Evolutionary conservation across 2,113 vertebrate species (phyloP), one percentile per base, ranked within the genome.

Genomic region (Pavo muticus): DNA sequence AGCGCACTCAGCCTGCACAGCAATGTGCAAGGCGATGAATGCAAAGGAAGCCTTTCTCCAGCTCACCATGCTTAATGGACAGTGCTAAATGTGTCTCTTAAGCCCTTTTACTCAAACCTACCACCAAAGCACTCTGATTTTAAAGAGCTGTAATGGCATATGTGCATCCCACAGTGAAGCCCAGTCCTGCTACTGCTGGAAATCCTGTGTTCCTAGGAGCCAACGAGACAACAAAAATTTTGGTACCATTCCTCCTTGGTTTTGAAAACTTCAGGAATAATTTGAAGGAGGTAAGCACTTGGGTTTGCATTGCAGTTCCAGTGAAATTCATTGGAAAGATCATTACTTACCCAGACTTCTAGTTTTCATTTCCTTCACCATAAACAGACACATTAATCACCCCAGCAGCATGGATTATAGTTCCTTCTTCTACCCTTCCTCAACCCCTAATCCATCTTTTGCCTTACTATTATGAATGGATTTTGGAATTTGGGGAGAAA

Each of bases 321-420:
- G 80, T 91, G 89, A 94, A 97, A 97, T 92, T 93, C 71, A 94
- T 89, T 91, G 90, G 87, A 98, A 92, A 82, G 94, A 95, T 90
- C 71, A 89, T 97, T 94, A 96, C 71, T 96, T 97, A 95, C 39
- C 80, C 91, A 94, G 88, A 97, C 96, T 96, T 96, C 96, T 94
- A 40, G 74, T 95, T 97, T 97, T 97, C 91, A 96, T 97, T 98
- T 97, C 93, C 82, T 97, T 96, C 85, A 92, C 91, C 95, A 94
- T 94, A 86, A 88, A 85, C 60, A 95, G 92, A 47, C 87, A 91
- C 91, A 97, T 95, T 94, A 97, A 98, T 98, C 96, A 97, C 87
- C 63, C 80, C 87, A 97, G 52, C 52, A 77, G 61, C 80, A 87
- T 19, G 92, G 87, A 89, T 91, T 72, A 74, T 91, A 92, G 95